Conservation (phyloP, 2,888 invertebrate genomes). For the Phragmatobia fuliginosa region DNA sequence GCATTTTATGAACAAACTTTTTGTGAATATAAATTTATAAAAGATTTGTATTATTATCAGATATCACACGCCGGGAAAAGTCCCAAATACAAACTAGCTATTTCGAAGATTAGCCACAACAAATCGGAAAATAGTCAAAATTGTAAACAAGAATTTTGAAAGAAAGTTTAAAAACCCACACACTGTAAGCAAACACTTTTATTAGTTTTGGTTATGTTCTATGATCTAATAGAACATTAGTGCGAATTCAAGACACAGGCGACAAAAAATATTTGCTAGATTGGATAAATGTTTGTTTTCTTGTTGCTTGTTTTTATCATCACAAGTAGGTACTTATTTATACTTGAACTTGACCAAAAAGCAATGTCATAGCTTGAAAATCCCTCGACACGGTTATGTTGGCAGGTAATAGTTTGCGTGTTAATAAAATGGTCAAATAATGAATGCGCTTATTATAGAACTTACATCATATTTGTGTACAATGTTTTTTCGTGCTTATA, state of each 20-base stretch:
- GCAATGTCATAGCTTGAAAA: conserved; percentile 64
- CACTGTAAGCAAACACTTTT: neutral
- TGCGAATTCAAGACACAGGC: conserved; percentile 14
- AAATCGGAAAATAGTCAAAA: neutral
- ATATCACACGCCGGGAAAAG: neutral
- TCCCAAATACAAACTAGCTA: neutral
- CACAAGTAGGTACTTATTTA: conserved; percentile 21
- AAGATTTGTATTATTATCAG: neutral
- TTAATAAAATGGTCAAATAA: conserved; percentile 78
- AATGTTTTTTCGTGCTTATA: conserved; percentile 18
- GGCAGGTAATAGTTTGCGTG: conserved; percentile 58
- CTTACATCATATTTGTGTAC: conserved; percentile 75
- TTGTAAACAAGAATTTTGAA: neutral
- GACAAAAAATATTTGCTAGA: conserved; percentile 25
- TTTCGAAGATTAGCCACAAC: neutral
- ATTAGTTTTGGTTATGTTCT: conserved; percentile 10
- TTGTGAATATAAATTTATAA: neutral
- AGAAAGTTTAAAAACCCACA: neutral
- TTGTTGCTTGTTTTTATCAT: conserved; percentile 40
- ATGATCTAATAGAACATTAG: conserved; percentile 22
- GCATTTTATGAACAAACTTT: neutral
- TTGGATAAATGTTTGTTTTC: conserved; percentile 45
- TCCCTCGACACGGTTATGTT: conserved; percentile 57
- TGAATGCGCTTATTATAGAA: conserved; percentile 62
- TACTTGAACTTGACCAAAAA: conserved; percentile 82